Conservation (phyloP, 2,113 vertebrate species). For the Cyprinodon variegatus region DNA sequence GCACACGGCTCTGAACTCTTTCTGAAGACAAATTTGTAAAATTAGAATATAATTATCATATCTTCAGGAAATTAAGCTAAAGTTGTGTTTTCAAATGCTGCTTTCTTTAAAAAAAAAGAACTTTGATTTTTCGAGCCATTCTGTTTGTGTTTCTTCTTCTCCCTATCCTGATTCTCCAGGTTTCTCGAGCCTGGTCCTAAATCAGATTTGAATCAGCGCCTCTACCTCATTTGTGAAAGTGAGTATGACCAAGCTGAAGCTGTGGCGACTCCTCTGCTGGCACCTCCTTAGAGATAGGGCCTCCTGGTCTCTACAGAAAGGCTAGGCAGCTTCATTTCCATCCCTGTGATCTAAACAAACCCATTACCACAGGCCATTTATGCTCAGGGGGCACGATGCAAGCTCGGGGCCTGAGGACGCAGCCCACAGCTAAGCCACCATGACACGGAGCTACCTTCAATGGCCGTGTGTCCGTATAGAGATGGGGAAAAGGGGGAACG, state of each 20-base stretch:
- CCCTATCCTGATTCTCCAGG: constrained; percentile 47
- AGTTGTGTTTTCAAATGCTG: constrained; percentile 54
- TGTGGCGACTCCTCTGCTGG: constrained; percentile 58
- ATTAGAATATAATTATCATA: constrained; percentile 78
- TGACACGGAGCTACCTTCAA: constrained; percentile 77
- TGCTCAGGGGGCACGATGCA: constrained; percentile 64
- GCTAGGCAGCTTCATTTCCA: constrained; percentile 82
- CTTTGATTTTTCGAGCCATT: constrained; percentile 30
- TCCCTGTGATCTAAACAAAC: constrained; percentile 84
- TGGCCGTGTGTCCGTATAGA: constrained; percentile 69
- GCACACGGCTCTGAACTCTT: constrained; percentile 75
- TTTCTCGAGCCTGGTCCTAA: constrained; percentile 57
- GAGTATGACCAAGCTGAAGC: constrained; percentile 59
- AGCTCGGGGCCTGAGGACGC: constrained; percentile 68
- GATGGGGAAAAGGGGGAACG: constrained; percentile 45
- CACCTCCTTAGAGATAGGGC: constrained; percentile 70
- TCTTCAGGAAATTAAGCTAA: constrained; percentile 55
- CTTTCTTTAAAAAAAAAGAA: constrained; percentile 40
- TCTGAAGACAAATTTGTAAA: constrained; percentile 69
- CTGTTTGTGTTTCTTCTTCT: constrained; percentile 20
- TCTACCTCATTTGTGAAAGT: constrained; percentile 61
- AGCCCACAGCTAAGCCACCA: constrained; percentile 78
- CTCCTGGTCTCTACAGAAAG: constrained; percentile 63
- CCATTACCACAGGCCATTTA: constrained; percentile 75
- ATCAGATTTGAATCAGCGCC: constrained; percentile 76